Base-by-base conservation (phyloP, 2,797 vertebrate genomes). In the Schizopygopsis malacanthus region DNA sequence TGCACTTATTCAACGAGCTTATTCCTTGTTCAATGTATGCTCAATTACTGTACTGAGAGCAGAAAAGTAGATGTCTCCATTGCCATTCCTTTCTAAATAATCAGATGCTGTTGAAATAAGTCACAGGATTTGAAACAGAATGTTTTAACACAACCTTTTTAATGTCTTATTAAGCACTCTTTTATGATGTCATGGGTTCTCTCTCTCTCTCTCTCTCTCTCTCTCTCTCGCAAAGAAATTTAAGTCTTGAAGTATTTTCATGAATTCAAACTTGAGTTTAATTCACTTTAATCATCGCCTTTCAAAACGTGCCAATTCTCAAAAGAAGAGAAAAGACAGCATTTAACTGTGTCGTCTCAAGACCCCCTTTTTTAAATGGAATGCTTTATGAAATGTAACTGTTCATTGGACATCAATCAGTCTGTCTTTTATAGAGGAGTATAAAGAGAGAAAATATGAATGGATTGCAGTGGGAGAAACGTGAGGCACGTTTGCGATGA, bases 221-320 rank as follows among this genome's bases (percentile, higher is more conserved):
- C 41, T 41, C 41, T 41, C 39, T 41, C 37, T 82, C 20, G 16
- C 65, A 11, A 70, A 41, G 67, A 41, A 61, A 52, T 50, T 84
- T 67, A 83, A 45, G 25, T 8, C 39, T 84, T 87, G 79, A 87
- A 80, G 81, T 59, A 52, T 87, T 87, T 89, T 81, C 12, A 47
- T 69, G 75, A 82, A 80, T 89, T 85, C 67, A 86, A 86, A 89
- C 82, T 88, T 88, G 85, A 88, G 79, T 78, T 86, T 85, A 88
- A 87, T 90, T 90, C 50, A 61, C 75, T 87, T 86, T 89, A 91
- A 92, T 90, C 83, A 89, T 61, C 87, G 71, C 75, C 85, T 90
- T 90, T 91, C 85, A 88, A 85, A 88, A 83, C 45, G 80, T 82
- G 45, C 63, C 56, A 61, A 77, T 45, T 78, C 75, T 90, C 86